Evolutionary conservation across 2,113 vertebrate species (phyloP).

Genomic region (Bubalus kerabau): DNA sequence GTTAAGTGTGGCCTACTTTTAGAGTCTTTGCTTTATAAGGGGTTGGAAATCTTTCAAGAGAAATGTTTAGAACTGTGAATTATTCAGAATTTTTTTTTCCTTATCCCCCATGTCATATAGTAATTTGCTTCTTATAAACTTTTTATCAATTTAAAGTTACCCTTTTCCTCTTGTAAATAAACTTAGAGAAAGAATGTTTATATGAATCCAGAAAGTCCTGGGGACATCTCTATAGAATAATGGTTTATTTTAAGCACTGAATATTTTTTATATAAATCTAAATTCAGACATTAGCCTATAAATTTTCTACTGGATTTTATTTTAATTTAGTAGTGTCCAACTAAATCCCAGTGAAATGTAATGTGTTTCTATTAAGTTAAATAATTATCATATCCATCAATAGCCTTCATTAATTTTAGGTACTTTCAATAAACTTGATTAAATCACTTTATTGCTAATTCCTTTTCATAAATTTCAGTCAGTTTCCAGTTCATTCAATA

Average conservation of each 20-base stretch:
- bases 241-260: conserved; percentile 9
- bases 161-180: not conserved
- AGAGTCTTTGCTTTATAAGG: not conserved
- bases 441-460: conserved; percentile 66
- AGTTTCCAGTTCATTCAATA: conserved; percentile 32
- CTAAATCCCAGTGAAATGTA: conserved; percentile 56
- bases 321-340: conserved; percentile 45
- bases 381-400: conserved; percentile 54
- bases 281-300: conserved; percentile 42
- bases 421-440: conserved; percentile 69
- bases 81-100: not conserved
- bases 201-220: not conserved
- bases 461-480: conserved; percentile 54
- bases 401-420: conserved; percentile 72
- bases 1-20: not conserved
- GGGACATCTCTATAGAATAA: not conserved
- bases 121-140: not conserved
- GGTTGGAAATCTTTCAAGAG: not conserved
- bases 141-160: not conserved
- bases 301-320: conserved; percentile 57
- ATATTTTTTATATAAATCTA: conserved; percentile 50
- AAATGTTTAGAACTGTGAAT: not conserved
- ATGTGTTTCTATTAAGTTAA: conserved; percentile 68
- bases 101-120: not conserved
- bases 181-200: not conserved